These are phyloP conservation scores for Callimorpha dominula DNA, from an alignment of 2,888 invertebrate species.

Conservation along the genomic window DNA sequence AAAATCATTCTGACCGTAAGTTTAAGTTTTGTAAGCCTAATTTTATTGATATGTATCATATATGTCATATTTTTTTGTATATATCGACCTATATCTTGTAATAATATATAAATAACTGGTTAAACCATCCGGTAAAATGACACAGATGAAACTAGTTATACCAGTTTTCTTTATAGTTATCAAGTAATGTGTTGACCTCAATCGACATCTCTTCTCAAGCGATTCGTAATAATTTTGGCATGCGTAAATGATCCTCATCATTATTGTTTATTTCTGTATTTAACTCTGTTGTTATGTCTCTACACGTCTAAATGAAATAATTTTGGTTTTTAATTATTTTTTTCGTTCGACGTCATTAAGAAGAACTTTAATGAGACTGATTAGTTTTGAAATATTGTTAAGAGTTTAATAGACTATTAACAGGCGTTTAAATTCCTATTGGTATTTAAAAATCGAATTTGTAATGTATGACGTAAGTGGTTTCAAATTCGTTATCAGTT, in stretches of 20 bases:
- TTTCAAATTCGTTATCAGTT: neutral
- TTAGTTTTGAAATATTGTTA: neutral
- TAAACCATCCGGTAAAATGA: constrained; percentile 16
- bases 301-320: neutral
- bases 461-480: neutral
- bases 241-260: constrained; percentile 32
- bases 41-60: neutral
- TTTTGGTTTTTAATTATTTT: neutral
- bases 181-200: constrained; percentile 36
- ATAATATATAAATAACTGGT: constrained; percentile 9
- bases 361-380: neutral
- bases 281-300: constrained; percentile 8
- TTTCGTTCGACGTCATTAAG: too few relatives aligned
- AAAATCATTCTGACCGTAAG: neutral
- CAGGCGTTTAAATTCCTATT: neutral
- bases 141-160: constrained; percentile 27
- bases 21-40: neutral
- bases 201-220: constrained; percentile 25
- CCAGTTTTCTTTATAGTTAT: constrained; percentile 31
- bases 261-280: constrained; percentile 20
- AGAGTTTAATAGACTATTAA: neutral
- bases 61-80: neutral
- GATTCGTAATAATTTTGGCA: constrained; percentile 31
- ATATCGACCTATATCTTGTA: neutral
- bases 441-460: neutral